Base-by-base conservation (phyloP, 2,113 vertebrate species). In the Xyliphius kryptos region DNA sequence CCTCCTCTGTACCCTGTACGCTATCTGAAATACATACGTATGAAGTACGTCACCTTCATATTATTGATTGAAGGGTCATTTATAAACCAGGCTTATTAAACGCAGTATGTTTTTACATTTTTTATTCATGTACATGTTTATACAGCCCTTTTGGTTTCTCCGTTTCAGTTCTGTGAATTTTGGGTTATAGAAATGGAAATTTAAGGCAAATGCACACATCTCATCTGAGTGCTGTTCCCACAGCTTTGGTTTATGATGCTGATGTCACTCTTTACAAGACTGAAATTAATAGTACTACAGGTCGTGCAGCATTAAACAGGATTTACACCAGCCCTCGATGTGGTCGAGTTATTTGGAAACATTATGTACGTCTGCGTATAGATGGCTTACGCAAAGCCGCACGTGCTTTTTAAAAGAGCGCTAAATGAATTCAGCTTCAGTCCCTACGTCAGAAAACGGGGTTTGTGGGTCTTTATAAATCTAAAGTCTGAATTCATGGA, bases 251-350 rank as follows among this genome's bases (percentile, higher is more conserved):
- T 77, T 70, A 74, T 70, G 55, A 67, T 61, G 67, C 63, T 79
- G 75, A 77, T 66, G 75, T 77, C 73, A 79, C 66, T 13, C 13
- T 53, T 72, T 61, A 66, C 56, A 70, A 72, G 44, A 46, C 48
- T 52, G 38, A 68, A 63, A 71, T 37, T 49, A 49, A 21, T 62
- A 36, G 2, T 47, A 50, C 58, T 63, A 56, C 57, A 64, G 38
- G 53, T 63, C 9, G 19, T 61, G 22, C n/a, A 14, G 56, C 14
- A 56, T 69, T 63, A 73, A 76, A 63, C 20, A 17, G 11, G 21
- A 47, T 20, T 61, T 12, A 66, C 59, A 44, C 58, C 26, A 55
- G 53, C 63, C 20, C 56, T 68, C 46, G 61, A 22, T 78, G 72
- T 58, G 69, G 63, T 67, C 51, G 62, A 20, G 52, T 69, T 62